These are phyloP conservation scores for Heteractis magnifica DNA, from an alignment of 92 coral and sea anemone species.

Conservation along the genomic window DNA sequence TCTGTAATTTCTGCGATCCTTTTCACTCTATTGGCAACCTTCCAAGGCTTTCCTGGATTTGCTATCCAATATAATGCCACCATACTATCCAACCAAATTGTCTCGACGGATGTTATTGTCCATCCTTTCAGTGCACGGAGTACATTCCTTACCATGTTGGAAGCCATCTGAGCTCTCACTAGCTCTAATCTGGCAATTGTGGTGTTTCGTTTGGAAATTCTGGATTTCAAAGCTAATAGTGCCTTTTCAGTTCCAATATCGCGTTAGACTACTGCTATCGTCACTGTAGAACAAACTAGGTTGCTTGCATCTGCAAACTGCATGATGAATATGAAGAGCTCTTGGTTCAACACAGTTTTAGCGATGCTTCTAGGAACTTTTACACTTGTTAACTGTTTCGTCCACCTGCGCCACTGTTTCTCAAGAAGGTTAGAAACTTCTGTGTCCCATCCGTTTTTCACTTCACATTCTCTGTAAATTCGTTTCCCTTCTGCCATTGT, in stretches of 20 bases:
- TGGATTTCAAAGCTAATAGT: conserved; percentile 47
- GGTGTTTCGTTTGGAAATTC: no score
- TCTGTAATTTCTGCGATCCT: no score
- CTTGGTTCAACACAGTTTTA: conserved; percentile 16
- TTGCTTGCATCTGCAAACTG: conserved; percentile 68
- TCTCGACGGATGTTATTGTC: conserved; percentile 48
- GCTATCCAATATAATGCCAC: no score
- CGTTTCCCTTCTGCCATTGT: conserved; percentile 38
- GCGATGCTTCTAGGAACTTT: conserved; percentile 45
- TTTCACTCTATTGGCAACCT: no score
- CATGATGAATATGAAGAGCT: conserved; percentile 50
- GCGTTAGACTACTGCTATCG: conserved; percentile 51
- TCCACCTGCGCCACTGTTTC: conserved; percentile 43
- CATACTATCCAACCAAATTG: no score
- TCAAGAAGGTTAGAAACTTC: conserved; percentile 16
- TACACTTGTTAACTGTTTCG: conserved; percentile 45
- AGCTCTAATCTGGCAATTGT: conserved; percentile 52
- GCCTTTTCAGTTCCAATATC: conserved; percentile 50
- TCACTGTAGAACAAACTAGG: conserved; percentile 45
- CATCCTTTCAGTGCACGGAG: no score
- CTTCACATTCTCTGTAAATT: conserved; percentile 48
- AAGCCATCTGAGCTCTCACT: conserved; percentile 52
- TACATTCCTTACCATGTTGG: conserved; percentile 50
- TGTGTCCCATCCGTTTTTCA: conserved; percentile 37
- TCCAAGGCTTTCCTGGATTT: no score